These are phyloP conservation scores for Hypomecis punctinalis DNA, from an alignment of 2,888 invertebrate species.

Conservation along the genomic window DNA sequence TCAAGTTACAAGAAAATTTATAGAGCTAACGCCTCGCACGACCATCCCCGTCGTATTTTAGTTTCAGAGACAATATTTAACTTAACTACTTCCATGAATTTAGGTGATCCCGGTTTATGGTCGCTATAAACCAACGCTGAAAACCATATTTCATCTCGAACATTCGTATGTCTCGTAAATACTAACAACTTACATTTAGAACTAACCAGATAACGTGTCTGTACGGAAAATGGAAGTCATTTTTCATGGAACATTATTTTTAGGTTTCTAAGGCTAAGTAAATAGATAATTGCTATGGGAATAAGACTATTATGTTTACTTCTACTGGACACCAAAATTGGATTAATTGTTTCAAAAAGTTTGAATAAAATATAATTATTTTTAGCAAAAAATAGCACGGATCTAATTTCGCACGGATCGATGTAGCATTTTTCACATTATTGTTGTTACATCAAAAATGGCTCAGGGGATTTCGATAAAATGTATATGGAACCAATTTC, in stretches of 20 bases:
- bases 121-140: conserved; percentile 65
- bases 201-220: conserved; percentile 43
- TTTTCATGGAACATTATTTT: conserved; percentile 30
- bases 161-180: conserved; percentile 62
- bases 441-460: too few species aligned
- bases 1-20: conserved; percentile 5
- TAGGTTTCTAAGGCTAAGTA: neutral
- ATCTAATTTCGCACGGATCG: too few species aligned
- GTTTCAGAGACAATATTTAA: conserved; percentile 48
- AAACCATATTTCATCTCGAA: conserved; percentile 68
- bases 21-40: conserved; percentile 11
- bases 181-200: conserved; percentile 62
- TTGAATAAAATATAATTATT: too few species aligned
- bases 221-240: conserved; percentile 35
- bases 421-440: too few species aligned
- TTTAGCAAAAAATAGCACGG: too few species aligned
- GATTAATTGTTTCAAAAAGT: too few species aligned
- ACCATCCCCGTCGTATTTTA: conserved; percentile 13
- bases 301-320: too few species aligned
- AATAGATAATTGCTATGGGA: too few species aligned
- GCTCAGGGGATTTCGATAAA: too few species aligned
- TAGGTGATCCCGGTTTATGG: conserved; percentile 58
- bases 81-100: conserved; percentile 60
- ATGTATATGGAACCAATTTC: too few species aligned
- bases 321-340: too few species aligned